Percentiles rank a stretch among this genome's conserved stretches.
phyloP scores from a whole-genome alignment of 2,797 vertebrate species.

The Leptatherina wallacei region DNA sequence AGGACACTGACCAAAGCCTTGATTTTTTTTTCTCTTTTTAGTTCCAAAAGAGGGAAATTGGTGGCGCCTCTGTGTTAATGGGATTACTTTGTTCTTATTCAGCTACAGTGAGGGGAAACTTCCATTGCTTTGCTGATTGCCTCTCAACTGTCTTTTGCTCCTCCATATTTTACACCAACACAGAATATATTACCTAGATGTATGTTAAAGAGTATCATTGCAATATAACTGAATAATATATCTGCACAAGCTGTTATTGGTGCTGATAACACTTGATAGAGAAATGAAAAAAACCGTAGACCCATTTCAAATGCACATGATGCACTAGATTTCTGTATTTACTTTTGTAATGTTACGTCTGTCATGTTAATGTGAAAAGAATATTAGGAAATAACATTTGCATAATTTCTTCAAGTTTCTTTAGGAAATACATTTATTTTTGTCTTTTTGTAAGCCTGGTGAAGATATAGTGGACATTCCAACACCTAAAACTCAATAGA shows the following conservation, averaged over 20 bases:
- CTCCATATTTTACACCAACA: constrained; percentile 28
- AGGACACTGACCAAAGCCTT: constrained; percentile 48
- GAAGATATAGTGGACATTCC: neutral
- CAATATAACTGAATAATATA: constrained; percentile 18
- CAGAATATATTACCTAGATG: constrained; percentile 28
- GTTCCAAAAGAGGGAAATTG: constrained; percentile 45
- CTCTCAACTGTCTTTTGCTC: constrained; percentile 42
- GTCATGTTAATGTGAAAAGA: neutral
- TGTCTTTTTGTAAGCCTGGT: neutral
- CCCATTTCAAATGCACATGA: neutral
- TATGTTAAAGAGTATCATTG: constrained; percentile 7
- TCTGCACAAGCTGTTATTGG: constrained; percentile 6
- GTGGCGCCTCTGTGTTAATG: constrained; percentile 43
- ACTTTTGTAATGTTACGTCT: neutral
- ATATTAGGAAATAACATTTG: neutral
- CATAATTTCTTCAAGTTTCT: neutral
- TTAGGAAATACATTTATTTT: neutral
- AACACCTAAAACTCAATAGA: neutral
- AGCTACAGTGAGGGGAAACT: constrained; percentile 36
- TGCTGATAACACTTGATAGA: neutral
- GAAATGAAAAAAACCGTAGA: neutral
- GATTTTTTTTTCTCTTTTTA: constrained; percentile 7
- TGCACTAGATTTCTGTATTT: neutral
- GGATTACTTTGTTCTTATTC: constrained; percentile 55
- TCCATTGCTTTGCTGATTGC: constrained; percentile 42